Evolutionary conservation across 2,113 vertebrate species (phyloP).

Genomic region (Esox niger): DNA sequence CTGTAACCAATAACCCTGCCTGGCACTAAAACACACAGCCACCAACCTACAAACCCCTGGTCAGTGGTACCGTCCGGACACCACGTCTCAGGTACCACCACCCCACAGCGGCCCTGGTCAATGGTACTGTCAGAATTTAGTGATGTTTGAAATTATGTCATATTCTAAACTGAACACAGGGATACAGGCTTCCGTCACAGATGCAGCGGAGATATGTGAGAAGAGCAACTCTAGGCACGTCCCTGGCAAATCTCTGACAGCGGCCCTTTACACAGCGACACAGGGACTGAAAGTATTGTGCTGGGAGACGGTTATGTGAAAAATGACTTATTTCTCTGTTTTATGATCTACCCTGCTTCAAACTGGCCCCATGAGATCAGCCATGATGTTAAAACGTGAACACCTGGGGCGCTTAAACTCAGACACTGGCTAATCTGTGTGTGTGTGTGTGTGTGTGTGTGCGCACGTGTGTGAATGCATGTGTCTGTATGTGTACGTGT

Average conservation of each 20-base stretch:
- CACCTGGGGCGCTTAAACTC: slow-evolving; percentile 73
- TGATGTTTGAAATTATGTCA: not conserved
- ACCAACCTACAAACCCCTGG: not conserved
- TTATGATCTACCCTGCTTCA: slow-evolving; percentile 73
- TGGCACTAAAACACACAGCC: not conserved
- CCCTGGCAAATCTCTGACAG: slow-evolving; percentile 15
- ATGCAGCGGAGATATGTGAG: slow-evolving; percentile 16
- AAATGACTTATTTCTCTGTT: slow-evolving; percentile 65
- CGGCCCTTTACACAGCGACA: not conserved
- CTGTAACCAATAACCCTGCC: slow-evolving; percentile 11
- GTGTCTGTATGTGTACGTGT: slow-evolving; percentile 41
- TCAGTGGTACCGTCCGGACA: not conserved
- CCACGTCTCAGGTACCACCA: not conserved
- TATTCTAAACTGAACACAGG: not conserved
- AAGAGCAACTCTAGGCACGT: slow-evolving; percentile 1
- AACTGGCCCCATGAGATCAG: slow-evolving; percentile 68
- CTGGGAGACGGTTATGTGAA: slow-evolving; percentile 58
- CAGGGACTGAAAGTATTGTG: slow-evolving; percentile 43
- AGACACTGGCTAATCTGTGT: slow-evolving; percentile 66
- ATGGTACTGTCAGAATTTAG: too few species aligned
- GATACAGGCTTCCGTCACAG: too few species aligned
- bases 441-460: slow-evolving; percentile 47
- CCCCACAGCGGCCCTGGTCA: not conserved
- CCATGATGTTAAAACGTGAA: slow-evolving; percentile 78
- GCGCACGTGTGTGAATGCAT: slow-evolving; percentile 42